Percentiles rank a stretch among this genome's conserved stretches.
These are phyloP conservation scores for Tenodera sinensis DNA, from an alignment of 2,888 invertebrate species.

Conservation along the genomic window DNA sequence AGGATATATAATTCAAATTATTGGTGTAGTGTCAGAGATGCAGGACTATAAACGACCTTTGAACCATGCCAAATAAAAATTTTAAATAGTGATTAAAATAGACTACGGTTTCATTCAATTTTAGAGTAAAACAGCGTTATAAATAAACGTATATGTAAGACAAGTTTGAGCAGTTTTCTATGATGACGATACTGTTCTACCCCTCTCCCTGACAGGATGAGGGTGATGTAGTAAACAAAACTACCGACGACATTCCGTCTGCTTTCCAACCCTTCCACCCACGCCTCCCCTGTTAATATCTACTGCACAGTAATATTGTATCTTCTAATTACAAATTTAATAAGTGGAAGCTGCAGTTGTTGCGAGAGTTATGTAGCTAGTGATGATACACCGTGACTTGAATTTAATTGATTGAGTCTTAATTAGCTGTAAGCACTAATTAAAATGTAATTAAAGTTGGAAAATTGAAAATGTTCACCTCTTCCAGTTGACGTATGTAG, in stretches of 20 bases:
- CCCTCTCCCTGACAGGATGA: neutral
- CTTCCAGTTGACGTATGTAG: slow-evolving; percentile 1
- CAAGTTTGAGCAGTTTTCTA: neutral
- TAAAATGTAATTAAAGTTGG: slow-evolving; percentile 36
- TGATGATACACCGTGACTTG: slow-evolving; percentile 29
- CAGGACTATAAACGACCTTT: no score
- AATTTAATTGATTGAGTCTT: slow-evolving; percentile 35
- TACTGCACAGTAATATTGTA: slow-evolving; percentile 21
- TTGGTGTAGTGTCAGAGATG: no score
- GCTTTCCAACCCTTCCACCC: neutral
- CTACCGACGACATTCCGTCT: neutral
- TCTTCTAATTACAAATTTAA: slow-evolving; percentile 31
- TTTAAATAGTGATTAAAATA: no score
- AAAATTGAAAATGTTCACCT: slow-evolving; percentile 33
- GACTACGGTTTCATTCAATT: no score
- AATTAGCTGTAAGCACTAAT: slow-evolving; percentile 36
- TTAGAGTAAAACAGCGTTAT: no score
- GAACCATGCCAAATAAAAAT: no score
- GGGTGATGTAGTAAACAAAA: neutral
- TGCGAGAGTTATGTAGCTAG: neutral
- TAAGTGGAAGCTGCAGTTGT: slow-evolving; percentile 17
- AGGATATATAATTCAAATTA: no score
- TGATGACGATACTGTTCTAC: neutral
- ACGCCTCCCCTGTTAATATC: neutral
- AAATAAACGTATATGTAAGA: neutral